These are phyloP conservation scores for Cataglyphis cursor DNA, from an alignment of 2,888 invertebrate species.

Conservation along the genomic window DNA sequence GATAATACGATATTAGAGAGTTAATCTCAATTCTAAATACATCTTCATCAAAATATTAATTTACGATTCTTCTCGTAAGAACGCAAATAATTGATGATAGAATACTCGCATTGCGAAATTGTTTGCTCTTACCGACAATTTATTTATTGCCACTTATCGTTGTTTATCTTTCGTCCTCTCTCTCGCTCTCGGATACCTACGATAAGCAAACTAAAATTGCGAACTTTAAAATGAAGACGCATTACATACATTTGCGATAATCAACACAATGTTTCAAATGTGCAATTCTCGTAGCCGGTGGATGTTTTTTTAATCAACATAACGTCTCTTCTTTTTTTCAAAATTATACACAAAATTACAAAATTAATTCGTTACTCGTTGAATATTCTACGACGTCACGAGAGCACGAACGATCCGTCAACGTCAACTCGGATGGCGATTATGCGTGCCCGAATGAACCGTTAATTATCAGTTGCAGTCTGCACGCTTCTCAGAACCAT, in stretches of 20 bases:
- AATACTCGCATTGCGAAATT: slow-evolving; percentile 31
- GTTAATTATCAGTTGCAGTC: slow-evolving; percentile 57
- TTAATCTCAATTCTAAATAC: not conserved
- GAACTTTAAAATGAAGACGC: slow-evolving; percentile 4
- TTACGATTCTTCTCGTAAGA: not conserved
- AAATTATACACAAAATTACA: slow-evolving; percentile 30
- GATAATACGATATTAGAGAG: not conserved
- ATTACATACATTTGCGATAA: not conserved
- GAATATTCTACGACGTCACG: slow-evolving; percentile 29
- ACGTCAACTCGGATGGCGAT: slow-evolving; percentile 28
- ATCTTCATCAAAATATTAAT: slow-evolving; percentile 26
- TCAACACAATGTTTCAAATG: slow-evolving; percentile 23
- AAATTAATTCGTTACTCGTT: slow-evolving; percentile 31
- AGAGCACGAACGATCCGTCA: slow-evolving; percentile 36
- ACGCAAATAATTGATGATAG: not conserved
- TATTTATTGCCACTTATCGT: slow-evolving; percentile 36
- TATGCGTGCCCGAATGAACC: slow-evolving; percentile 32
- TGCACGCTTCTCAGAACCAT: slow-evolving; percentile 49
- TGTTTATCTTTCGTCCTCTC: not conserved
- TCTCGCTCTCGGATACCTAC: not conserved
- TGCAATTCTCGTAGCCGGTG: not conserved
- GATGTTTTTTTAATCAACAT: not conserved
- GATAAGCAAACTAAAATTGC: slow-evolving; percentile 27
- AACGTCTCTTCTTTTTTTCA: not conserved
- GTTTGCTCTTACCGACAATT: slow-evolving; percentile 36